Percentiles rank a stretch among this genome's conserved stretches.
These are phyloP conservation scores for Phymorhynchus buccinoides DNA, from an alignment of 1,140 invertebrate species.

Conservation along the genomic window DNA sequence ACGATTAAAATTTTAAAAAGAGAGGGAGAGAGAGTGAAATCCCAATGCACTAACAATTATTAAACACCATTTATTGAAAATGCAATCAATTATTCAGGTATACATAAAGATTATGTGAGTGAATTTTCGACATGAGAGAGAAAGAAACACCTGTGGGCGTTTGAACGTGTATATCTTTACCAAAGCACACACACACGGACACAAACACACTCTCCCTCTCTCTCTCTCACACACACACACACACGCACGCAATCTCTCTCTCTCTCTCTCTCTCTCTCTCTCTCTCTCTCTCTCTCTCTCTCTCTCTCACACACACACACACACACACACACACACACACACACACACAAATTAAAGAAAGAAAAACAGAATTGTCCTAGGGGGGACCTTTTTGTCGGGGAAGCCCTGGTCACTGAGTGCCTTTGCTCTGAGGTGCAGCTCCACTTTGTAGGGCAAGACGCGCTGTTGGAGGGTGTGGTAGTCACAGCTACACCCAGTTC, in stretches of 20 bases:
- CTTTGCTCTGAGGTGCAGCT: slow-evolving; percentile 24
- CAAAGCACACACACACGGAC: too few species aligned
- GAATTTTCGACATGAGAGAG: too few species aligned
- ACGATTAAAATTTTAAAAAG: too few species aligned
- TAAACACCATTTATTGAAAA: too few species aligned
- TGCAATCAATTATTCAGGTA: too few species aligned
- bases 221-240: too few species aligned
- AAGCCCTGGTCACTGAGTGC: slow-evolving; percentile 27
- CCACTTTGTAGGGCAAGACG: not conserved
- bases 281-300: not conserved
- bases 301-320: not conserved
- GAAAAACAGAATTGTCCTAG: not conserved
- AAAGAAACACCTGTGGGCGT: too few species aligned
- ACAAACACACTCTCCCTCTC: too few species aligned
- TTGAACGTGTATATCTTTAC: too few species aligned
- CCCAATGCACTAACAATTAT: too few species aligned
- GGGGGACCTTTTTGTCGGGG: slow-evolving; percentile 33
- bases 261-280: not conserved
- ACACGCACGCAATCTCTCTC: not conserved
- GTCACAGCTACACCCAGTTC: not conserved
- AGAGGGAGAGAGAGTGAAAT: too few species aligned
- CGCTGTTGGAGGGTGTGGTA: slow-evolving; percentile 18
- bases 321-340: not conserved
- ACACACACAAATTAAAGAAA: not conserved
- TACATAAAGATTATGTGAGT: too few species aligned